Percentiles rank a stretch among this genome's conserved stretches.
Conservation (phyloP, 2,888 invertebrate species). For the Crossocerus cetratus region DNA sequence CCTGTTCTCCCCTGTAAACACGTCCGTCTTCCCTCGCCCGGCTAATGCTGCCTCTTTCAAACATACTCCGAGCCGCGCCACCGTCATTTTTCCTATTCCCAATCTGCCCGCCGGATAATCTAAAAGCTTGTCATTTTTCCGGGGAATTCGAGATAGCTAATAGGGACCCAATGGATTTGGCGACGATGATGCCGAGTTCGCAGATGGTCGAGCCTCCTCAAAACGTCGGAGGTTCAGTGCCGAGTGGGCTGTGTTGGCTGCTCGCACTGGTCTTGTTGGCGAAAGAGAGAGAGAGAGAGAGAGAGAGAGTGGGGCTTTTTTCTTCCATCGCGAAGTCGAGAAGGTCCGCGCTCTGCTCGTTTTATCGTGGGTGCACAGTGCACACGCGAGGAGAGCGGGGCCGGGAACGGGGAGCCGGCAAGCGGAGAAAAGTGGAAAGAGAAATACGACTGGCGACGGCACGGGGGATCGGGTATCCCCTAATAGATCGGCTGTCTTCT, state of each 20-base stretch:
- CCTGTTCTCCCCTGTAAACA: slow-evolving; percentile 40
- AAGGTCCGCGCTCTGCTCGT: slow-evolving; percentile 3
- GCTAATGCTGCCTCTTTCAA: not conserved
- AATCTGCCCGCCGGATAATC: not conserved
- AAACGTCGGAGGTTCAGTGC: not conserved
- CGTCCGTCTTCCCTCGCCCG: slow-evolving; percentile 28
- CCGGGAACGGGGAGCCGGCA: slow-evolving; percentile 9
- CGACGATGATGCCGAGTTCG: not conserved
- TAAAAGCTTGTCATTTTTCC: no score
- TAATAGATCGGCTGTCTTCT: slow-evolving; percentile 46
- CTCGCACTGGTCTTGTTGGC: not conserved
- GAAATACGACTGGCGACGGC: not conserved
- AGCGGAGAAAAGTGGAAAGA: slow-evolving; percentile 6
- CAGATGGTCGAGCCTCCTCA: not conserved
- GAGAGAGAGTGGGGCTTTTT: no score
- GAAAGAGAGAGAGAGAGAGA: no score
- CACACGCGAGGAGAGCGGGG: not conserved
- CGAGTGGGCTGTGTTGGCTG: not conserved
- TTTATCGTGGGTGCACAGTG: not conserved
- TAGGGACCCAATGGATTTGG: no score
- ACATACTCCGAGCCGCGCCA: not conserved
- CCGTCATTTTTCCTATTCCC: not conserved
- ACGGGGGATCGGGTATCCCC: slow-evolving; percentile 13
- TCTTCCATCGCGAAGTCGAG: not conserved
- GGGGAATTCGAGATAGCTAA: no score